These are phyloP conservation scores for Phasia obesa DNA, from an alignment of 2,888 invertebrate species.

Conservation along the genomic window DNA sequence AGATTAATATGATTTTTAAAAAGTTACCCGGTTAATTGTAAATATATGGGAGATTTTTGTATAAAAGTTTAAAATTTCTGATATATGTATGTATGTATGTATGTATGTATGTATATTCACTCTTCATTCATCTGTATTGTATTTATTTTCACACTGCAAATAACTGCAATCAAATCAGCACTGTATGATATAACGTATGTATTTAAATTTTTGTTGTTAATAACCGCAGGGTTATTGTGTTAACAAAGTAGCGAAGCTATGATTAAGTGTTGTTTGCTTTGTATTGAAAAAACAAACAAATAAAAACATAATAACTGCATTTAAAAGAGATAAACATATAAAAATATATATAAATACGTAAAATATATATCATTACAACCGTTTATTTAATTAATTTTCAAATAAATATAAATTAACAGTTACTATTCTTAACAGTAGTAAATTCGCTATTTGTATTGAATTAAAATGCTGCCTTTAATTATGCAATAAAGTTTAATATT, in stretches of 20 bases:
- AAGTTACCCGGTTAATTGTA: no score
- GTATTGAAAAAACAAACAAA: constrained; percentile 10
- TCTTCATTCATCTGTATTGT: no score
- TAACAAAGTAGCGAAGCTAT: constrained; percentile 19
- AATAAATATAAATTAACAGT: not conserved
- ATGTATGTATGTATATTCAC: no score
- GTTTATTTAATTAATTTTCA: constrained; percentile 32
- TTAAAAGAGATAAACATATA: not conserved
- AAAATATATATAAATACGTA: not conserved
- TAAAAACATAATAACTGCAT: not conserved
- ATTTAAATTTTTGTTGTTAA: not conserved
- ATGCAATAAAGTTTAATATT: not conserved
- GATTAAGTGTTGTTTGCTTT: constrained; percentile 23
- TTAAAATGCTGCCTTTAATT: constrained; percentile 6
- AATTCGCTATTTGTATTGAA: no score
- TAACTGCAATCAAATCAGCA: not conserved
- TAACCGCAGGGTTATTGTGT: not conserved
- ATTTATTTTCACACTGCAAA: not conserved
- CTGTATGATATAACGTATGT: not conserved
- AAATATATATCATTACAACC: not conserved
- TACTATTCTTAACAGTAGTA: not conserved
- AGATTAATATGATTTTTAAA: no score
- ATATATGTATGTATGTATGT: no score
- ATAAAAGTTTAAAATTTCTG: no score
- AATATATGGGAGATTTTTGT: no score